phyloP scores from a whole-genome alignment of 2,888 invertebrate species.

The Cactoblastis cactorum region DNA sequence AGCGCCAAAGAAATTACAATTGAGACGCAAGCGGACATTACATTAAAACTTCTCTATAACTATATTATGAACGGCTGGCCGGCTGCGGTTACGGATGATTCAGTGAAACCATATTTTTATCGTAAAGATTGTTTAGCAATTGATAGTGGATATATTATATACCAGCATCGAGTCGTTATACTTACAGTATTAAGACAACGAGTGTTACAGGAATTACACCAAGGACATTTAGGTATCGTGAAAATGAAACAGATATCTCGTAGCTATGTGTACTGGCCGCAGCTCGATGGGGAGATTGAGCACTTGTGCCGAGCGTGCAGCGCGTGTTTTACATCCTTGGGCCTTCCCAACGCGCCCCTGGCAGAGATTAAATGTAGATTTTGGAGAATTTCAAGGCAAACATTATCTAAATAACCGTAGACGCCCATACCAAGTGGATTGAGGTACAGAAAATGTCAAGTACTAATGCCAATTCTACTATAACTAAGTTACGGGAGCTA shows the following conservation, averaged over 20 bases:
- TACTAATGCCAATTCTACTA: constrained; percentile 1
- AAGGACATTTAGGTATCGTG: constrained; percentile 14
- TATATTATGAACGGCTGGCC: not conserved
- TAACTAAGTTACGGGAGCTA: constrained; percentile 15
- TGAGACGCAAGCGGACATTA: not conserved
- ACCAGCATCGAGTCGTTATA: not conserved
- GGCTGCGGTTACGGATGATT: not conserved
- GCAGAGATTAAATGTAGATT: constrained; percentile 23
- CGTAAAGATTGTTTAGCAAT: not conserved
- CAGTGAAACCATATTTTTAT: not conserved
- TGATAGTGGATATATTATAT: not conserved
- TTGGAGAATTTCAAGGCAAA: constrained; percentile 14
- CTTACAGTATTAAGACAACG: not conserved
- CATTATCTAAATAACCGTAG: constrained; percentile 5
- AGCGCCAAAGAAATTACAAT: not conserved
- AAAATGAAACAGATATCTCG: constrained; percentile 17
- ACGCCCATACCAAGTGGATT: constrained; percentile 15
- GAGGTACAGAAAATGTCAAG: constrained; percentile 1
- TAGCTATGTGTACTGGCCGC: constrained; percentile 15
- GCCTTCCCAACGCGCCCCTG: constrained; percentile 21
- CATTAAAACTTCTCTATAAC: not conserved
- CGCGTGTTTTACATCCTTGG: constrained; percentile 19
- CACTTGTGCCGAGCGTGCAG: constrained; percentile 5
- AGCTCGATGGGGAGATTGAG: constrained; percentile 2
- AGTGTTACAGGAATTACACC: constrained; percentile 10